Conservation (phyloP, 2,113 vertebrate species). For the Willisornis vidua region DNA sequence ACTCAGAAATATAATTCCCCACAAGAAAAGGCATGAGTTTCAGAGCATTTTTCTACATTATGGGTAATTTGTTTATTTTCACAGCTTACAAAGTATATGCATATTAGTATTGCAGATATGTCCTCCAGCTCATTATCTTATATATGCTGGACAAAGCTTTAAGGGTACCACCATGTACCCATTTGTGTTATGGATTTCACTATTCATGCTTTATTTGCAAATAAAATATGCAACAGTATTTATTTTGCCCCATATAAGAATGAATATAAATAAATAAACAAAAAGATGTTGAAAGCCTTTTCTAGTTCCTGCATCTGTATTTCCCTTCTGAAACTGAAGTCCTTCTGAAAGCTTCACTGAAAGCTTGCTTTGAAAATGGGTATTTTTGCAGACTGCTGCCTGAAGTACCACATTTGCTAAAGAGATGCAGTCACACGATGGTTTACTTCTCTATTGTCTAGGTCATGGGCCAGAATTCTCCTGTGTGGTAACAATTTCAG, state of each 20-base stretch:
- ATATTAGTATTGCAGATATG: not conserved
- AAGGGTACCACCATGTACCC: not conserved
- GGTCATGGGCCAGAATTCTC: constrained; percentile 29
- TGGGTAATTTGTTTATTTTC: not conserved
- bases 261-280: not conserved
- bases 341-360: constrained; percentile 30
- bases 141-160: not conserved
- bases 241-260: not conserved
- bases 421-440: not conserved
- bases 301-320: not conserved
- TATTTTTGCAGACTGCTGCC: constrained; percentile 47
- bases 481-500: constrained; percentile 12
- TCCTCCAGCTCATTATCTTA: not conserved
- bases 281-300: not conserved
- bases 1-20: not conserved
- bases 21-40: not conserved
- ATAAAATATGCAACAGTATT: not conserved
- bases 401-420: not conserved
- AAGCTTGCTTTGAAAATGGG: constrained; percentile 58
- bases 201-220: not conserved
- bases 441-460: constrained; percentile 10
- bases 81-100: not conserved
- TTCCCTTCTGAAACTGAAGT: constrained; percentile 17
- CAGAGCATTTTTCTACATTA: not conserved
- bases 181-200: not conserved